Evolutionary conservation across 1,140 invertebrate genomes (phyloP).

Genomic region (Plectus sambesii): DNA sequence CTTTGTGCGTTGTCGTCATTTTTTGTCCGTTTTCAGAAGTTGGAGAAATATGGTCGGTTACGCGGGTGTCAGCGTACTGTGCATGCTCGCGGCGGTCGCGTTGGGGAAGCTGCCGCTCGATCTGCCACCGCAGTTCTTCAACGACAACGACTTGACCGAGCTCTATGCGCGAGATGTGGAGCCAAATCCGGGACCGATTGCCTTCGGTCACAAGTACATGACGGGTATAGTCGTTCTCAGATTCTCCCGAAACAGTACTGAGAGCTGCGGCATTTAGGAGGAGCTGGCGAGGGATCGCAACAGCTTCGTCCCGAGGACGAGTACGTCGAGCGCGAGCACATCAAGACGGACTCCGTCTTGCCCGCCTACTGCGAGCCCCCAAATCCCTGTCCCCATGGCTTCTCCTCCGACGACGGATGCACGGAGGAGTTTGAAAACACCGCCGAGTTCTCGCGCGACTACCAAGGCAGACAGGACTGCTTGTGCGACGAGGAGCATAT

Average conservation of each 20-base stretch:
- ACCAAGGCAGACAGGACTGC: constrained; percentile 82
- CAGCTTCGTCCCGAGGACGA: constrained; percentile 55
- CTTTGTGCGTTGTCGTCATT: no score
- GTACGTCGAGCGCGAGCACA: constrained; percentile 55
- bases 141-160: constrained; percentile 41
- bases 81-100: no score
- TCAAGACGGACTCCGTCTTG: constrained; percentile 77
- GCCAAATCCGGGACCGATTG: constrained; percentile 26
- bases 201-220: constrained; percentile 41
- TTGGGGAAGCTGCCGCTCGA: no score
- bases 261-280: constrained; percentile 50
- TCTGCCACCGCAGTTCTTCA: no score
- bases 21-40: no score
- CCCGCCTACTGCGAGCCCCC: constrained; percentile 98
- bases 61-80: no score
- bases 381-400: constrained; percentile 72
- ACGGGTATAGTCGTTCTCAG: constrained; percentile 26
- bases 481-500: constrained; percentile 98
- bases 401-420: constrained; percentile 67
- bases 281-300: constrained; percentile 63
- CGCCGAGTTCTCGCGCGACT: constrained; percentile 82
- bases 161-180: constrained; percentile 40
- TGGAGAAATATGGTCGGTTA: no score
- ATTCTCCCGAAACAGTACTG: constrained; percentile 4
- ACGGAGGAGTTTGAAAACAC: constrained; percentile 84